Percentiles rank a stretch among this genome's conserved stretches.
phyloP scores from a whole-genome alignment of 2,797 vertebrate genomes.

The Xerus rutilus region DNA sequence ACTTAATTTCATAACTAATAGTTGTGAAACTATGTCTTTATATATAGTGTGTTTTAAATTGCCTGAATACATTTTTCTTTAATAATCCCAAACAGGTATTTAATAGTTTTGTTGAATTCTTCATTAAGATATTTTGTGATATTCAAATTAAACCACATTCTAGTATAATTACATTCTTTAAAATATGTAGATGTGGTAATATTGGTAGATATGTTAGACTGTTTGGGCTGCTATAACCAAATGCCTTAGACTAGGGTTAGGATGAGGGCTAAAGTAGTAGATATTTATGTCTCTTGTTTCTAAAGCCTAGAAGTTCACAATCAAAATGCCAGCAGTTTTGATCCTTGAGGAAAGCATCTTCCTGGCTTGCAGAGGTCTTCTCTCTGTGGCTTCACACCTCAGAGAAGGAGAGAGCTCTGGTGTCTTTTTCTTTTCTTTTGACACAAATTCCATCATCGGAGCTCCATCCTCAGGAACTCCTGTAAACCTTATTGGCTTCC shows the following conservation, averaged over 20 bases:
- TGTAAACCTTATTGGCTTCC: neutral
- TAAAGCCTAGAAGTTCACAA: neutral
- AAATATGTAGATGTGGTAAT: neutral
- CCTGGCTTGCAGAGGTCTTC: neutral
- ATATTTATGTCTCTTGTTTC: neutral
- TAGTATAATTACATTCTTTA: neutral
- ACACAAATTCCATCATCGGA: neutral
- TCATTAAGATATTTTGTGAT: neutral
- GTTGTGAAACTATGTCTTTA: neutral
- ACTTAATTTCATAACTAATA: neutral
- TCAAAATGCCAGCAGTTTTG: neutral
- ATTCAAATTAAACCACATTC: neutral
- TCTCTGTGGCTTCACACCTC: neutral
- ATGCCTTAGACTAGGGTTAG: neutral
- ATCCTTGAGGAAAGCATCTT: neutral
- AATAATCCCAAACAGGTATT: neutral
- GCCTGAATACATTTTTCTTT: neutral
- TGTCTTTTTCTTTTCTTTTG: neutral
- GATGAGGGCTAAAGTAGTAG: neutral
- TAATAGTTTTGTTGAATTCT: neutral
- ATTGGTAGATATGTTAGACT: neutral
- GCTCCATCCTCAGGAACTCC: neutral
- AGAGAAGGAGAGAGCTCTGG: neutral
- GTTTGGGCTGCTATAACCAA: neutral
- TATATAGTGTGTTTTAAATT: conserved; percentile 5